phyloP scores from a whole-genome alignment of 2,113 vertebrate genomes.

The Hippocampus barbouri region DNA sequence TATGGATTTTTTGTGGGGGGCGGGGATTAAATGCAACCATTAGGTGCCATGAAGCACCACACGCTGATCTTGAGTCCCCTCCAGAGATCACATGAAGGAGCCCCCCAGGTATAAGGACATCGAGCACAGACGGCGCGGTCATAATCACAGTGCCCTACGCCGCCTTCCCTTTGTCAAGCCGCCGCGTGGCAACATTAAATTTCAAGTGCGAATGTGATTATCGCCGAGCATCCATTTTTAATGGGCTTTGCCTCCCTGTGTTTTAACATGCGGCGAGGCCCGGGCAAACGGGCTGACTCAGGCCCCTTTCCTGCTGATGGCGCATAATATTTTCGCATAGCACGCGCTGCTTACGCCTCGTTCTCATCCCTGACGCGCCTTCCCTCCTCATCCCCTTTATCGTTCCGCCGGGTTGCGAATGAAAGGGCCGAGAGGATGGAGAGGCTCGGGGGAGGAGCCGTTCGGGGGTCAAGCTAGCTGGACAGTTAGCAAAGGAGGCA shows the following conservation, averaged over 20 bases:
- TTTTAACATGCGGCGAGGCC: conserved; percentile 77
- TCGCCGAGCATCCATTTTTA: conserved; percentile 80
- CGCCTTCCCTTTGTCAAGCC: conserved; percentile 67
- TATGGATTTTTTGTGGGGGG: background rate
- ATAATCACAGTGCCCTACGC: conserved; percentile 60
- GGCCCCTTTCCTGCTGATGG: conserved; percentile 72
- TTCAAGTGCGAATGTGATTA: conserved; percentile 82
- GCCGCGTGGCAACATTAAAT: conserved; percentile 71
- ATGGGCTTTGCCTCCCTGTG: conserved; percentile 77
- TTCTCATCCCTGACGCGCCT: conserved; percentile 42
- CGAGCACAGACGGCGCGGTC: conserved; percentile 49
- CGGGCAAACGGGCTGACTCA: conserved; percentile 70
- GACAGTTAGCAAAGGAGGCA: conserved; percentile 17
- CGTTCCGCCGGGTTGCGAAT: conserved; percentile 37
- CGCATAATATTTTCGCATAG: conserved; percentile 72
- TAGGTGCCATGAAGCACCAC: conserved; percentile 37
- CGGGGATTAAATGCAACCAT: conserved; percentile 43
- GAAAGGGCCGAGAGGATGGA: conserved; percentile 42
- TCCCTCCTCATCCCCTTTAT: conserved; percentile 45
- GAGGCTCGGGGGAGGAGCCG: conserved; percentile 34
- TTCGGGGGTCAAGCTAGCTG: conserved; percentile 46
- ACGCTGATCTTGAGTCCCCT: conserved; percentile 33
- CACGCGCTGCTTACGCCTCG: conserved; percentile 70
- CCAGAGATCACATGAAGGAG: conserved; percentile 26
- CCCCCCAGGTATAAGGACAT: conserved; percentile 44